phyloP scores from a whole-genome alignment of 2,888 invertebrate species.

The Hermaeophaga mercurialis region DNA sequence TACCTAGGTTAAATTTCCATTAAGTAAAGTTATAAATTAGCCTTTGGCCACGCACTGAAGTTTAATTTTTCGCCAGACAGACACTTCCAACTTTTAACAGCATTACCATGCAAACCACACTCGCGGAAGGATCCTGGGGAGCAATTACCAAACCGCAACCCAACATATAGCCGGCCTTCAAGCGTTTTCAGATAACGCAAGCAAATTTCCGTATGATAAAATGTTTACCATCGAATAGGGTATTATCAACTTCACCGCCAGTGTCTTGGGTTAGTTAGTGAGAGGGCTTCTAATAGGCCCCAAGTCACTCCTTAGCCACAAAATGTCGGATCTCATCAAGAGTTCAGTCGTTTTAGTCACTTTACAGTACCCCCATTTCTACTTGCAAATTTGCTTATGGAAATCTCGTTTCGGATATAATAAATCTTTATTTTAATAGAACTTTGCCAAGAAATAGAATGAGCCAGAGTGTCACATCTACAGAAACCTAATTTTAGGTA shows the following conservation, averaged over 20 bases:
- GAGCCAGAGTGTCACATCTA: too few relatives aligned
- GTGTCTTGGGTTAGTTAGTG: slow-evolving; percentile 27
- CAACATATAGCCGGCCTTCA: slow-evolving; percentile 1
- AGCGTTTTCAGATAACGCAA: slow-evolving; percentile 21
- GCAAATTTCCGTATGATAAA: slow-evolving; percentile 24
- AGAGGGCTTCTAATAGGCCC: slow-evolving; percentile 22
- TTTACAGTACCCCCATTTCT: slow-evolving; percentile 23
- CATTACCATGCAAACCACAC: not conserved
- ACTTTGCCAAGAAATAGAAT: not conserved
- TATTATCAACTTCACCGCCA: slow-evolving; percentile 23
- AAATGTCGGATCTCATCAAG: slow-evolving; percentile 23
- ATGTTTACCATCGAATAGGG: slow-evolving; percentile 26
- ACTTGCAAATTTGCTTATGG: slow-evolving; percentile 25
- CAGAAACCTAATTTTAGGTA: too few relatives aligned
- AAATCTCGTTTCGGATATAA: slow-evolving; percentile 16
- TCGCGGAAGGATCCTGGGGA: slow-evolving; percentile 1
- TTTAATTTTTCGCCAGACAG: too few relatives aligned
- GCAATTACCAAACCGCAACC: slow-evolving; percentile 14
- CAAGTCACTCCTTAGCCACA: slow-evolving; percentile 24
- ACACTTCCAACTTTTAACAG: too few relatives aligned
- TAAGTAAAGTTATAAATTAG: too few relatives aligned
- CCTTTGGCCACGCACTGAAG: too few relatives aligned
- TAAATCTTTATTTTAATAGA: slow-evolving; percentile 12
- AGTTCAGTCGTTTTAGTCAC: slow-evolving; percentile 14
- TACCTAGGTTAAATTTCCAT: too few relatives aligned